Conservation (phyloP, 2,888 invertebrate species). For the Ornithoptera priamus region DNA sequence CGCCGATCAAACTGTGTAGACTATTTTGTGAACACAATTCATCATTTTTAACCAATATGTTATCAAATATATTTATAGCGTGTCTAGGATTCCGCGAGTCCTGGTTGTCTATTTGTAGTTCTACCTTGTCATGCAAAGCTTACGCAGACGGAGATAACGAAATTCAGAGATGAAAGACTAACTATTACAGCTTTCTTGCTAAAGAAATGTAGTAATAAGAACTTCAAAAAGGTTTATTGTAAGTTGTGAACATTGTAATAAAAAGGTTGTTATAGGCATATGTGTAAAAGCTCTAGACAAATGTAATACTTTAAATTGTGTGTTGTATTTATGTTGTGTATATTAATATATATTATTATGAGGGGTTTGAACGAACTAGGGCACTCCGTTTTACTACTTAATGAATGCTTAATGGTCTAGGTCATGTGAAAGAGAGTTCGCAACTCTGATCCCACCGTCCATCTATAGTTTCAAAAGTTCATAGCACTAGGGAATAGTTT, state of each 20-base stretch:
- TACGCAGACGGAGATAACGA: background rate
- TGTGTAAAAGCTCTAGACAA: no score
- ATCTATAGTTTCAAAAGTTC: no score
- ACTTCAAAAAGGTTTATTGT: background rate
- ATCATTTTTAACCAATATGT: no score
- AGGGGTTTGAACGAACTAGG: no score
- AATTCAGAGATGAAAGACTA: background rate
- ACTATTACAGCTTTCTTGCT: constrained; percentile 1
- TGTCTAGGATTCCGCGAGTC: background rate
- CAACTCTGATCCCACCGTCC: background rate
- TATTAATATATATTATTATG: no score
- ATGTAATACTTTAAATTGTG: no score
- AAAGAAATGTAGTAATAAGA: background rate
- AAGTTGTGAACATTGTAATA: background rate
- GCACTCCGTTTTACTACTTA: no score
- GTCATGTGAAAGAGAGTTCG: background rate
- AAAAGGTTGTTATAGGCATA: background rate
- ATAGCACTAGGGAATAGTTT: background rate
- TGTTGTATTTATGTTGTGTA: no score
- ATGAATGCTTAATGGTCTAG: no score
- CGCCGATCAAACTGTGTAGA: no score
- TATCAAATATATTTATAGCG: background rate
- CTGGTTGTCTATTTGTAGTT: background rate
- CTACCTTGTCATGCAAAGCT: background rate
- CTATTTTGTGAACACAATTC: no score